Base-by-base conservation (phyloP, 1,140 invertebrate species). In the Drosophila kanapiae region DNA sequence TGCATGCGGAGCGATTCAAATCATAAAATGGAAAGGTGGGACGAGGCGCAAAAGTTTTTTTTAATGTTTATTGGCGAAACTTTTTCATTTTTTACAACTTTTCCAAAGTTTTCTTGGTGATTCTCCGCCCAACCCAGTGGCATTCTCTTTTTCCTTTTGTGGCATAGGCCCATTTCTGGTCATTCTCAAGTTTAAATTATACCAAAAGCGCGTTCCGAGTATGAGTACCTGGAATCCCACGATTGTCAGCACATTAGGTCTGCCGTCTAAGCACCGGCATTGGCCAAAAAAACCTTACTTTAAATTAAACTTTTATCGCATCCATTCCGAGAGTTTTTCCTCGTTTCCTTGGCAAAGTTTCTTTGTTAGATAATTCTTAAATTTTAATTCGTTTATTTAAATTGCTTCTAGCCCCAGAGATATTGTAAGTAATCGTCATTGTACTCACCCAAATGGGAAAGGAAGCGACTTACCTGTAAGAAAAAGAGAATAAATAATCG, bases 41-140 rank as follows among this genome's bases (percentile, higher is more conserved):
- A 71, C 68, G 80, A 75, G 75, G 54, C 23, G 69, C 54, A 82
- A 82, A 82, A 91, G 76, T 87, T 91, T 74, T 80, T 78, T 87
- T 82, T 90, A 90, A 91, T 91, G 87, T 91, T 91, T 91, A 91
- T 91, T 91, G 87, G 80, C 45, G 57, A 87, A 91, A 91, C 80
- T 91, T 91, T 91, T 91, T 63, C 70, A 87, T 81, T 87, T 91
- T 78, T 91, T 87, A 83, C 80, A 84, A 75, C 68, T 83, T 91
- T 81, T 54, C 23, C 38, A 77, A 88, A 87, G 77, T 87, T 87
- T 67, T 6, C 42, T 6, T 40, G 49, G 49, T 69, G 64, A 70
- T 79, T 79, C 61, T 61, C 47, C 8, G 4, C 38, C 48, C 40
- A 31, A 6, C 14, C 2, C 33, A 18, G 18, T 29, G 37, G 61